Evolutionary conservation across 1,140 invertebrate genomes (phyloP).

Genomic region (Gryllus bimaculatus): DNA sequence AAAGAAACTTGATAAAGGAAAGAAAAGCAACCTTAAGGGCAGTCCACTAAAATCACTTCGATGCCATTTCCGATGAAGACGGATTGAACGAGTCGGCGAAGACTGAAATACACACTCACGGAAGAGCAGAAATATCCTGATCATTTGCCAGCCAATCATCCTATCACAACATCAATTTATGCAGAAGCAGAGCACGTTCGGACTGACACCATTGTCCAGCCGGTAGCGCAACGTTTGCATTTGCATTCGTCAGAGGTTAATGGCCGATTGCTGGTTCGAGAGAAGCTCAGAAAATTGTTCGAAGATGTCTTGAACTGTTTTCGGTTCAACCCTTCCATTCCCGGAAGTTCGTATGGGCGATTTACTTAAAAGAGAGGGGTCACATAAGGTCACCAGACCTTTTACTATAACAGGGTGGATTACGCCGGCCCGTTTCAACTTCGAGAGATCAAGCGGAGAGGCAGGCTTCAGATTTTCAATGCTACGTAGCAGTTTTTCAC

Average conservation of each 20-base stretch:
- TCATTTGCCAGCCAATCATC: too few relatives aligned
- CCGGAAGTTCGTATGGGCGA: slow-evolving; percentile 26
- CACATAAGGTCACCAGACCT: slow-evolving; percentile 21
- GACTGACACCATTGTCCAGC: slow-evolving; percentile 28
- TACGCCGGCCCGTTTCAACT: slow-evolving; percentile 30
- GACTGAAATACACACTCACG: slow-evolving; percentile 20
- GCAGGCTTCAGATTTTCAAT: slow-evolving; percentile 23
- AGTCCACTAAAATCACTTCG: background rate
- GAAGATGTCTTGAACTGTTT: slow-evolving; percentile 30
- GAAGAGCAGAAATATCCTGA: slow-evolving; percentile 23
- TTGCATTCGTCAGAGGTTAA: slow-evolving; percentile 27
- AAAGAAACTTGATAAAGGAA: background rate
- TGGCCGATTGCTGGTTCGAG: slow-evolving; percentile 27
- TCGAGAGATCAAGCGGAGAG: slow-evolving; percentile 19
- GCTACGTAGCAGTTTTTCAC: slow-evolving; percentile 30
- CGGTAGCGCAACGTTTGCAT: slow-evolving; percentile 24
- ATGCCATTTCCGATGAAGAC: slow-evolving; percentile 20
- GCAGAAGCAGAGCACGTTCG: slow-evolving; percentile 27
- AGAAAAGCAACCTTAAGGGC: background rate
- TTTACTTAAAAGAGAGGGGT: slow-evolving; percentile 23
- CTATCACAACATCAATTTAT: slow-evolving; percentile 25
- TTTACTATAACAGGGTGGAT: slow-evolving; percentile 32
- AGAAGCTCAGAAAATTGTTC: slow-evolving; percentile 23
- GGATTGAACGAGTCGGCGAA: slow-evolving; percentile 24
- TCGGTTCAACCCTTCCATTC: slow-evolving; percentile 16